Base-by-base conservation (phyloP, 2,888 invertebrate species). In the Agonopterix alstromeriana region DNA sequence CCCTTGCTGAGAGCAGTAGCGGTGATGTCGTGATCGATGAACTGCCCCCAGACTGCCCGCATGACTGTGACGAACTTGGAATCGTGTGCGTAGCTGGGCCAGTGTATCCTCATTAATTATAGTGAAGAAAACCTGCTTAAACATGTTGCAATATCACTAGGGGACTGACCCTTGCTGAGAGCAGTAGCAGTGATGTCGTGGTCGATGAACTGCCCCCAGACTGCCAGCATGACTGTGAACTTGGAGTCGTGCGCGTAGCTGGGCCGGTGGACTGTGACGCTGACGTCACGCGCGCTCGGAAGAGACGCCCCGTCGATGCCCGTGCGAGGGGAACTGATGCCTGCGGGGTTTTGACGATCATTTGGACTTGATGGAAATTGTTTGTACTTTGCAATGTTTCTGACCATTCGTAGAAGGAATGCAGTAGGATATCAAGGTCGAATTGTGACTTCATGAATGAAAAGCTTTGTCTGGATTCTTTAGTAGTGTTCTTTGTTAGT, bases 131-230 rank as follows among this genome's bases (percentile, higher is more conserved):
- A 14, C 14, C 14, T 14, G 14, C 14, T 14, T 14, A 14, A 14
- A 14, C 3, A 1, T 2, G 14, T 14, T 14, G 14, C 3, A 2
- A 14, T 14, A 14, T 14, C 14, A 14, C 17, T 17, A 17, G 17
- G 2, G 3, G 0, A 5, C 9, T n/a, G 9, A 45, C 41, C 42
- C 11, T 36, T 47, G 40, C 92, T 94, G 7, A 94, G 79, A 0
- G 96, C 95, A 0, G 96, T 96, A 5, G 95, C 94, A 0, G 96
- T 95, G 48, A 97, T 93, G 58, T 97, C 97, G 59, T 97, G 96
- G 74, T 96, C 96, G 10, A 97, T 68, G 77, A 97, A 96, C 82
- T 97, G 96, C 0, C 96, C 97, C 91, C 95, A 97, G 3, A 96
- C 94, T 0, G 96, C 96, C 53, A 96, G 73, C 94, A 97, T 94